phyloP scores from a whole-genome alignment of 2,113 vertebrate species.

The Pteruthius melanotis region DNA sequence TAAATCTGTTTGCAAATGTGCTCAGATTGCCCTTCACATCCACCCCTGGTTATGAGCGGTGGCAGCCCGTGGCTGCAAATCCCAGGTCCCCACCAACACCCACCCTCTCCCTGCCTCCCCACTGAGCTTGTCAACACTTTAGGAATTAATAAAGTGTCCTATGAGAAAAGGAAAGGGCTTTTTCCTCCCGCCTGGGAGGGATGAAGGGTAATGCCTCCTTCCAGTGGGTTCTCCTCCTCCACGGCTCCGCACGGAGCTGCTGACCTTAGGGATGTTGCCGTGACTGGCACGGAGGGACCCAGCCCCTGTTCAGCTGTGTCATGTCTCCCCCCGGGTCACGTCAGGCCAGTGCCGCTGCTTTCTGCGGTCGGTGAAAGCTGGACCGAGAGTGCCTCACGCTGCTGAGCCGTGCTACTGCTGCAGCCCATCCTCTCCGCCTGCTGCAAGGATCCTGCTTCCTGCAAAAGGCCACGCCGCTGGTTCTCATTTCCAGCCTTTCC shows the following conservation, averaged over 20 bases:
- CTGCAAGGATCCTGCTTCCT: background rate
- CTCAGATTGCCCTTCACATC: slow-evolving; percentile 43
- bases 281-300: background rate
- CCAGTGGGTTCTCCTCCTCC: background rate
- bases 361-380: background rate
- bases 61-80: slow-evolving; percentile 11
- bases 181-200: background rate
- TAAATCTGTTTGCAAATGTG: slow-evolving; percentile 72
- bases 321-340: background rate
- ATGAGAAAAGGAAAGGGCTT: background rate
- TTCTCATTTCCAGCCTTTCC: background rate
- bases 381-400: slow-evolving; percentile 43
- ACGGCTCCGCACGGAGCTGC: rapidly evolving
- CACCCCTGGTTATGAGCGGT: slow-evolving; percentile 31
- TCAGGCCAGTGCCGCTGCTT: background rate
- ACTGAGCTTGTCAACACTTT: background rate
- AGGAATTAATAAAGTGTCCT: background rate
- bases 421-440: background rate
- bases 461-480: rapidly evolving
- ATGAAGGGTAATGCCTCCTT: background rate
- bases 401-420: slow-evolving; percentile 29
- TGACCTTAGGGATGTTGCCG: background rate
- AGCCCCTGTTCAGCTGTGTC: background rate
- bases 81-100: background rate
- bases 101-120: background rate